These are phyloP conservation scores for Amblyjoppa proteus DNA, from an alignment of 2,888 invertebrate species.

Conservation along the genomic window DNA sequence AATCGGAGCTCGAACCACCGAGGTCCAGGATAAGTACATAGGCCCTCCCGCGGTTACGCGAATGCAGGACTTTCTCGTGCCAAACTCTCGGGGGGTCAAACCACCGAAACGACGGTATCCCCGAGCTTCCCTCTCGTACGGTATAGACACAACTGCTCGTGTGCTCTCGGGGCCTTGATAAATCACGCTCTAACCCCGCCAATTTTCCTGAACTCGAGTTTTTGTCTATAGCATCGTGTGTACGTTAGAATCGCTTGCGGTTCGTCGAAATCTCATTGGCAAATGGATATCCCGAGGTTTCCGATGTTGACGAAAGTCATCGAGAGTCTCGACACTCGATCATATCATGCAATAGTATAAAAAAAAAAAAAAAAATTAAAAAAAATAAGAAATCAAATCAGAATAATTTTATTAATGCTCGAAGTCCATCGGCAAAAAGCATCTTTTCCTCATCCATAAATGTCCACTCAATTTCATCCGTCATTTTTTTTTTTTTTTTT, in stretches of 20 bases:
- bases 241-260: slow-evolving; percentile 28
- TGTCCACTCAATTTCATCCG: neutral
- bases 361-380: neutral
- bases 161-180: slow-evolving; percentile 13
- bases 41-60: slow-evolving; percentile 33
- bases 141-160: slow-evolving; percentile 2
- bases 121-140: neutral
- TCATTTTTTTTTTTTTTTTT: neutral
- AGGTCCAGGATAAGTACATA: slow-evolving; percentile 13
- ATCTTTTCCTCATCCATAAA: neutral
- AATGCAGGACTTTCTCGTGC: slow-evolving; percentile 50
- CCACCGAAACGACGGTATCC: slow-evolving; percentile 38
- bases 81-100: slow-evolving; percentile 43
- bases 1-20: slow-evolving; percentile 18
- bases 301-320: neutral
- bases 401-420: too few species aligned
- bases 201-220: slow-evolving; percentile 37
- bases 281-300: slow-evolving; percentile 27
- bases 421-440: too few species aligned
- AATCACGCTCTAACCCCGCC: neutral
- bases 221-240: slow-evolving; percentile 2
- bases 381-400: neutral
- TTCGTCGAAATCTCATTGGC: slow-evolving; percentile 23
- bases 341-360: neutral
- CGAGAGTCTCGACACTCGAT: neutral